phyloP scores from a whole-genome alignment of 2,113 vertebrate species.

The Grammatotria lemairii region DNA sequence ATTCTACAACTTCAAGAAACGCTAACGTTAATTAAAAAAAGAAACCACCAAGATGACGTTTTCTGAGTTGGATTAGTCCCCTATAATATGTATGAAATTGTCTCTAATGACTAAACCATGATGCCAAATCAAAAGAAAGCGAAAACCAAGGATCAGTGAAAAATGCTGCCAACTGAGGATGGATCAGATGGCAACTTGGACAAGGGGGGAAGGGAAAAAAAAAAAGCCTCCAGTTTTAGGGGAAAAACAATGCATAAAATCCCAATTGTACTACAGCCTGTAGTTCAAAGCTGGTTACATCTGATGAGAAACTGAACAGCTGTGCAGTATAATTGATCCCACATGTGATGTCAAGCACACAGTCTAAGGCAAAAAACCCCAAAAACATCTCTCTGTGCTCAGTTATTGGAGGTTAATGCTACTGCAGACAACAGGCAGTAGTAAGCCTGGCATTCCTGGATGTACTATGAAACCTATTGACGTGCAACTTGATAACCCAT shows the following conservation, averaged over 20 bases:
- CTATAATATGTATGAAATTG: not conserved
- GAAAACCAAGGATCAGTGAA: conserved; percentile 2
- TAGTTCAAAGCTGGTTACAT: not conserved
- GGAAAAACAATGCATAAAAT: not conserved
- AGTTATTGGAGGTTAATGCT: not conserved
- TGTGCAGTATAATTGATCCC: conserved; percentile 36
- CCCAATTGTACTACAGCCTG: not conserved
- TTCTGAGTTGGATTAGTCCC: not conserved
- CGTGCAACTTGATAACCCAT: not conserved
- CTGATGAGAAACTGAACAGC: conserved; percentile 20
- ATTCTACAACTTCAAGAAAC: not conserved
- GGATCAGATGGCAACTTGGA: conserved; percentile 12
- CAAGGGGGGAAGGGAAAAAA: not conserved
- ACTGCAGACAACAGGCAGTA: not conserved
- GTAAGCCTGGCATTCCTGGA: not conserved
- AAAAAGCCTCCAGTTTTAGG: not conserved
- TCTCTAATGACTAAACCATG: not conserved
- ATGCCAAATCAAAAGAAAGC: not conserved
- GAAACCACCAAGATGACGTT: too few relatives aligned
- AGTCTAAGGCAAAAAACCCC: not conserved
- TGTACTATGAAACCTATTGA: not conserved
- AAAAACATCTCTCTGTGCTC: not conserved
- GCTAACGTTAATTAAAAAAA: not conserved
- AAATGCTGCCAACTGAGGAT: not conserved
- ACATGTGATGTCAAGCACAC: not conserved